phyloP scores from a whole-genome alignment of 2,113 vertebrate species.

The Larimichthys crocea region DNA sequence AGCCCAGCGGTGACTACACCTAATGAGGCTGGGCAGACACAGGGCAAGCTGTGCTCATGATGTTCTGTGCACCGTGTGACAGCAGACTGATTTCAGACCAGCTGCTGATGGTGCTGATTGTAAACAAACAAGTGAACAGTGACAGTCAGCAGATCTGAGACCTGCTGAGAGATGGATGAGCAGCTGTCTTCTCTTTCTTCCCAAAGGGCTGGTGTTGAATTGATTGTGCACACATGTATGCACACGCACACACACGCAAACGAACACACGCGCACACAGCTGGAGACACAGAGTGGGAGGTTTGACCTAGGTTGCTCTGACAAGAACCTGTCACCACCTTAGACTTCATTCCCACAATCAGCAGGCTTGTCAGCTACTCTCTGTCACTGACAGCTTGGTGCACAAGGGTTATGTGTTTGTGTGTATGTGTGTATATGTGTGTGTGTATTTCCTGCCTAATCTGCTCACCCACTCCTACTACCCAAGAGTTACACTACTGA shows the following conservation, averaged over 20 bases:
- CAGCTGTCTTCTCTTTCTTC: slow-evolving; percentile 46
- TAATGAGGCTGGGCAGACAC: slow-evolving; percentile 67
- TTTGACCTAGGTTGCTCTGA: slow-evolving; percentile 59
- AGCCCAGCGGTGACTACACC: slow-evolving; percentile 49
- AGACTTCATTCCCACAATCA: slow-evolving; percentile 63
- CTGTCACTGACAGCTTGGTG: slow-evolving; percentile 53
- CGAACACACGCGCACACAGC: slow-evolving; percentile 19
- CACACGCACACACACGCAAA: background rate
- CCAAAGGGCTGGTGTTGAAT: background rate
- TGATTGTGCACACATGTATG: background rate
- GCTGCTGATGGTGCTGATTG: slow-evolving; percentile 60
- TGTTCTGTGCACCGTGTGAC: slow-evolving; percentile 38
- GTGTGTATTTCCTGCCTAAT: slow-evolving; percentile 41
- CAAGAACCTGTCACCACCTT: slow-evolving; percentile 59
- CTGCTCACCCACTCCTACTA: slow-evolving; percentile 38
- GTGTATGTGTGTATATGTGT: slow-evolving; percentile 23
- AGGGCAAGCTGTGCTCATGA: slow-evolving; percentile 69
- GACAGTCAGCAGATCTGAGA: slow-evolving; percentile 63
- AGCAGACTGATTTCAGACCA: slow-evolving; percentile 63
- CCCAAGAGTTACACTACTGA: slow-evolving; percentile 35
- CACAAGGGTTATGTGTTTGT: slow-evolving; percentile 35
- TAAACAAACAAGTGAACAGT: slow-evolving; percentile 70
- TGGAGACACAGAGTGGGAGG: slow-evolving; percentile 32
- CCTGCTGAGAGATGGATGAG: slow-evolving; percentile 64
- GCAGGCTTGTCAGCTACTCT: slow-evolving; percentile 56